Base-by-base conservation (phyloP, 2,797 vertebrate species). In the Brotogeris chrysoptera region DNA sequence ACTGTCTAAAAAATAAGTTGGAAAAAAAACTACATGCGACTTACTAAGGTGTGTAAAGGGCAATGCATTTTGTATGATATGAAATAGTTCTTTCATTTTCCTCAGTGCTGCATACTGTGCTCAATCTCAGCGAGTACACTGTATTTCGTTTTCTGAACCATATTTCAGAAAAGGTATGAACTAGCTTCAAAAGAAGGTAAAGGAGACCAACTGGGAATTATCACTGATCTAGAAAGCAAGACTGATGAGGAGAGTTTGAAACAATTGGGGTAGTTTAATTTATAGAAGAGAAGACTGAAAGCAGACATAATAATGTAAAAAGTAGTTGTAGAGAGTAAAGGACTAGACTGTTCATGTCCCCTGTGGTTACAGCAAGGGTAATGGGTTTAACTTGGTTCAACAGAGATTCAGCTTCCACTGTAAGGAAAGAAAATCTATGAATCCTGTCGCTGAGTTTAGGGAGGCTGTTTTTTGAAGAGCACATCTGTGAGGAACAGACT, bases 201-300 rank as follows among this genome's bases (percentile, higher is more conserved):
- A 88, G 69, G 49, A 88, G 87, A 83, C 79, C 90, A 91, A 55
- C 77, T 0, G 55, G 82, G 93, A 93, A 94, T 92, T 92, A 91
- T 69, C 82, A 88, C 85, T 16, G 19, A 91, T 95, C 91, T 91
- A 95, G 85, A 92, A 95, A 95, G 87, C 53, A 92, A 91, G 85
- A 94, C 87, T 82, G 84, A 94, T 92, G 71, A 92, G 74, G 44
- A 91, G 65, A 92, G 90, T 90, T 95, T 91, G 93, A 97, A 97
- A 96, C 87, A 92, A 94, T 94, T 95, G 90, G 53, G 38, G 88
- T 59, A 94, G 91, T 86, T 95, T 93, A 95, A 91, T 96, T 95
- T 96, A 87, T 89, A 91, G 70, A 90, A 92, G 55, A 92, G 74
- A 83, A 90, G 88, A 94, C 82, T 93, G 80, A 86, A 59, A 87